phyloP scores from a whole-genome alignment of 2,888 invertebrate species.

The Limenitis camilla region DNA sequence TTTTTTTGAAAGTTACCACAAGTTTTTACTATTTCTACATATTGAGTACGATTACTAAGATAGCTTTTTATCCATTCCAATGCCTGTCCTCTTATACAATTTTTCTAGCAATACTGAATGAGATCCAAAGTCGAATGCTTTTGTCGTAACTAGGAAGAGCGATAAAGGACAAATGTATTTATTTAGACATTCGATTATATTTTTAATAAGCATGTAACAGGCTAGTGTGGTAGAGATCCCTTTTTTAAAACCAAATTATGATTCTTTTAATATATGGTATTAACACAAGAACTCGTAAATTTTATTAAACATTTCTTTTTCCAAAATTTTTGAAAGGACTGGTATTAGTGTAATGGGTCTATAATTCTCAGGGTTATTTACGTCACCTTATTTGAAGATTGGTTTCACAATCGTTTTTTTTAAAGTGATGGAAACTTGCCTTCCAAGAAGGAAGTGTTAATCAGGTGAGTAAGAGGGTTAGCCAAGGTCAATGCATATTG shows the following conservation, averaged over 20 bases:
- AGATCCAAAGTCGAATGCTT: background rate
- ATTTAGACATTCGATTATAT: background rate
- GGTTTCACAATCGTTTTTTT: background rate
- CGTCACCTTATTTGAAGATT: background rate
- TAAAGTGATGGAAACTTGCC: no score
- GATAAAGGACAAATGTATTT: background rate
- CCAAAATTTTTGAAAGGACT: conserved; percentile 1
- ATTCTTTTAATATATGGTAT: no score
- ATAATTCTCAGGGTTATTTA: background rate
- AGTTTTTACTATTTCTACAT: no score
- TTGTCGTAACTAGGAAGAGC: background rate
- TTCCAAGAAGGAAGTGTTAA: no score
- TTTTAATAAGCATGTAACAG: no score
- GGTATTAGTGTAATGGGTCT: conserved; percentile 1
- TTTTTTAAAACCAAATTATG: no score
- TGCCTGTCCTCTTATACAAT: background rate
- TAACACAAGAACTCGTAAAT: no score
- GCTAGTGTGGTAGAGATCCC: no score
- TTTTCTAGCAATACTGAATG: background rate
- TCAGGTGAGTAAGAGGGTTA: no score
- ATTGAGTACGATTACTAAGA: background rate
- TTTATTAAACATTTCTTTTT: background rate
- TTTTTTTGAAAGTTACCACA: no score
- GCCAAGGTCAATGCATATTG: no score
- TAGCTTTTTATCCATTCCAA: background rate